Base-by-base conservation (phyloP, 2,888 invertebrate species). In the Drosophila hamatofila region DNA sequence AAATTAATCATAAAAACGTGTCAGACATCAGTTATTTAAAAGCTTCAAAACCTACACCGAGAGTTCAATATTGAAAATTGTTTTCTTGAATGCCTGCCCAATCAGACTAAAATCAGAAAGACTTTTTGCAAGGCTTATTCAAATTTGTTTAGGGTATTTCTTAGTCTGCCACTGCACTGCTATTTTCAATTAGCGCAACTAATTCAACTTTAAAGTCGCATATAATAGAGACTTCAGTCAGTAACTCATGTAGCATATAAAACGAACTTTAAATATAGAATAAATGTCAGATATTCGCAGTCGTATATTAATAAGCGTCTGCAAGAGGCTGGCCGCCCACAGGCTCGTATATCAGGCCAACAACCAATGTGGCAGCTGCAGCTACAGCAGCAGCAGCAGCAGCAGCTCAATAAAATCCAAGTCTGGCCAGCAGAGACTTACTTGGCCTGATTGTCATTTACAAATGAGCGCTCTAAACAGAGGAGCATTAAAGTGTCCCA, bases 401-500 rank as follows among this genome's bases (percentile, higher is more conserved):
- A 35, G 39, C 54, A 25, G 72, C 41, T 55, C 44, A 61, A 76
- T 75, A 75, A 73, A 75, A 52, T 56, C 30, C 46, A 30, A 12
- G 58, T 62, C 51, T 58, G 41, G 37, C 46, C 35, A 48, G 42
- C 39, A 49, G 25, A 27, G 25, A 27, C 54, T 41, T 39, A 51
- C 48, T 62, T 66, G 66, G 62, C 78, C 63, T 41, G 62, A 63
- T 70, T 75, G 87, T 63, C 79, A 81, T 84, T 84, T 73, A 76
- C 83, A 84, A 87, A 81, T 83, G 82, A 73, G 67, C 27, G 49
- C 37, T 44, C 55, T 57, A 55, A 59, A 60, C 41, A 49, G 61
- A 55, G 73, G 61, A 60, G 60, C 81, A 72, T 71, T 42, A 81
- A 80, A 78, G 59, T 78, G 56, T 46, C 44, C 65, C 68, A 62